These are phyloP conservation scores for Panorpa germanica DNA, from an alignment of 2,888 invertebrate species.

Conservation along the genomic window DNA sequence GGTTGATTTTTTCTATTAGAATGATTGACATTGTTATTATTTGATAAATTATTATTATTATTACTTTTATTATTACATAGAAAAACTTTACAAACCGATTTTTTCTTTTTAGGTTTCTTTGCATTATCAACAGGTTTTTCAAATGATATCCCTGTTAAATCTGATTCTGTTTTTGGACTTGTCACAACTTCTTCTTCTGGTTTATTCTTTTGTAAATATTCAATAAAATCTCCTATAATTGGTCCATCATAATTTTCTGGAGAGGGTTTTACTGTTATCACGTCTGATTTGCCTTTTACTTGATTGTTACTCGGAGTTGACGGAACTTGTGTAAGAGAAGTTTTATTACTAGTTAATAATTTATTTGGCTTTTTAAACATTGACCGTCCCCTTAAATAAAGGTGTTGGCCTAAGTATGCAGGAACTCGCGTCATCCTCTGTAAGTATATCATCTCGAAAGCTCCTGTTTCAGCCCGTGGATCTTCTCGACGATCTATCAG, in stretches of 20 bases:
- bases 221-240: constrained; percentile 45
- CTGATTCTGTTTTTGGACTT: constrained; percentile 20
- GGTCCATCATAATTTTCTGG: constrained; percentile 39
- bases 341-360: constrained; percentile 25
- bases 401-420: constrained; percentile 56
- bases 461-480: constrained; percentile 58
- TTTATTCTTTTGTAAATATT: constrained; percentile 37
- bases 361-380: constrained; percentile 28
- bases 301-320: too few species aligned
- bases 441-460: constrained; percentile 61
- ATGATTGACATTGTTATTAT: too few species aligned
- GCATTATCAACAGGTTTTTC: too few species aligned
- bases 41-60: too few species aligned
- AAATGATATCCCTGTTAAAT: too few species aligned
- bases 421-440: constrained; percentile 62
- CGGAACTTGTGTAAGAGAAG: constrained; percentile 20
- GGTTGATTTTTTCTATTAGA: too few species aligned
- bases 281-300: constrained; percentile 22
- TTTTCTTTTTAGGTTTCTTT: too few species aligned
- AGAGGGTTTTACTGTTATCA: too few species aligned
- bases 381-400: constrained; percentile 46
- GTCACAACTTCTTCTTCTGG: constrained; percentile 16
- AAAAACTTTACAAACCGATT: too few species aligned
- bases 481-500: constrained; percentile 54
- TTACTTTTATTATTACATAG: too few species aligned